A percentile compares a stretch with the other conserved stretches of the same genome.
Evolutionary conservation across 2,888 invertebrate genomes (phyloP).

Genomic region (Phlogophora meticulosa): DNA sequence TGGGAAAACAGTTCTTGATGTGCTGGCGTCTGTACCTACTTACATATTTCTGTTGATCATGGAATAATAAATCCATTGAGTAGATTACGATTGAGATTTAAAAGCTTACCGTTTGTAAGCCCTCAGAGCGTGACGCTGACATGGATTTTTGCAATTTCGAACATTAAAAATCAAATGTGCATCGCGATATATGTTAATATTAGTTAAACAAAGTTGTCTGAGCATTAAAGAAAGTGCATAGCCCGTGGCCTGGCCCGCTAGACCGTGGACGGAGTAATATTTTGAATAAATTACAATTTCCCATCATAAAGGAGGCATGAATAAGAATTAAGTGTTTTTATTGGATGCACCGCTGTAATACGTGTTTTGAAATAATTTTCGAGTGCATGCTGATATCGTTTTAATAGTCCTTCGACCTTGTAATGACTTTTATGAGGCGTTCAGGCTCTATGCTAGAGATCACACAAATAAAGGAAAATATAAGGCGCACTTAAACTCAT

Average conservation of each 20-base stretch:
- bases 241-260: slow-evolving; percentile 56
- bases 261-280: slow-evolving; percentile 66
- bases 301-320: slow-evolving; percentile 63
- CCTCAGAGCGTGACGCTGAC: slow-evolving; percentile 57
- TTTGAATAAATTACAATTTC: slow-evolving; percentile 67
- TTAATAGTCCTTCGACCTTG: slow-evolving; percentile 58
- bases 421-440: slow-evolving; percentile 40
- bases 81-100: slow-evolving; percentile 67
- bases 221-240: slow-evolving; percentile 59
- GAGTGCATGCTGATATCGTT: slow-evolving; percentile 50
- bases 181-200: slow-evolving; percentile 68
- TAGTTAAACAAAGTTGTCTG: slow-evolving; percentile 71
- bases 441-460: slow-evolving; percentile 57
- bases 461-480: slow-evolving; percentile 46
- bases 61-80: slow-evolving; percentile 60
- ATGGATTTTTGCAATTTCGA: slow-evolving; percentile 63
- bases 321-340: slow-evolving; percentile 61
- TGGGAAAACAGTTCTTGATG: too few relatives aligned
- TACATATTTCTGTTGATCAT: slow-evolving; percentile 40
- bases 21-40: too few relatives aligned
- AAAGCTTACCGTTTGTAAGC: slow-evolving; percentile 63
- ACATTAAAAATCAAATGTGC: slow-evolving; percentile 62
- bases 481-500: slow-evolving; percentile 41
- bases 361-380: slow-evolving; percentile 38
- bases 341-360: slow-evolving; percentile 43